Evolutionary conservation across 2,797 vertebrate species (phyloP), one percentile per base, ranked within the genome.

Genomic region (Sebastes cheni): DNA sequence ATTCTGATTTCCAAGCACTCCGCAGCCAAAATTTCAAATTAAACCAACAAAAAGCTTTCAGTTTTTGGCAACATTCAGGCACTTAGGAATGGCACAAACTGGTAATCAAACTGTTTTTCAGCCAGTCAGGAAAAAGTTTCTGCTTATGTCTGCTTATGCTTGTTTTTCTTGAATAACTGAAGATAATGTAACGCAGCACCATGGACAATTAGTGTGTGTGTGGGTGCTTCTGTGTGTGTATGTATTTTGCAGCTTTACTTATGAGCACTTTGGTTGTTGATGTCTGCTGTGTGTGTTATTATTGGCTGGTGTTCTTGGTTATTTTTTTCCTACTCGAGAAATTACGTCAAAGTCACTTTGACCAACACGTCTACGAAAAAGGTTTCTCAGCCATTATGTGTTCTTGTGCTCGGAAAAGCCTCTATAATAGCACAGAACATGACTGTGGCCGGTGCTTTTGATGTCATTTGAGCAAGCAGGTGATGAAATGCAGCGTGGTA

Each of bases 191-290:
- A 65, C 56, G 29, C 60, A 64, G 39, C 70, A 50, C 11, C 29
- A 32, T 20, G 23, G 32, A 66, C 36, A 65, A 71, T 67, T 23
- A 23, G n/a, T 67, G 29, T 32, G 66, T 39, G 61, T 62, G 76
- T 61, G 69, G 5, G 34, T 9, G 58, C 4, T 65, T 12, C 59
- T 78, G 20, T 22, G 27, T 12, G n/a, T 69, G 23, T 25, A 18
- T 69, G 23, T 25, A 18, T 68, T 72, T 80, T 73, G 36, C 67
- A 77, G 27, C 25, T 72, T 64, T 72, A 30, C 23, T 46, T 29
- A 58, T 20, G 8, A 74, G 61, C 20, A 23, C 59, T 42, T 0
- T 27, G 12, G 13, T 52, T 64, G 18, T 32, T 54, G 29, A 30
- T 62, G 46, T 62, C 4, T 58, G 61, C 54, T 52, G 23, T 30